Evolutionary conservation across 2,113 vertebrate genomes (phyloP), one percentile per base, ranked within the genome.

Genomic region (Leucopsar rothschildi): DNA sequence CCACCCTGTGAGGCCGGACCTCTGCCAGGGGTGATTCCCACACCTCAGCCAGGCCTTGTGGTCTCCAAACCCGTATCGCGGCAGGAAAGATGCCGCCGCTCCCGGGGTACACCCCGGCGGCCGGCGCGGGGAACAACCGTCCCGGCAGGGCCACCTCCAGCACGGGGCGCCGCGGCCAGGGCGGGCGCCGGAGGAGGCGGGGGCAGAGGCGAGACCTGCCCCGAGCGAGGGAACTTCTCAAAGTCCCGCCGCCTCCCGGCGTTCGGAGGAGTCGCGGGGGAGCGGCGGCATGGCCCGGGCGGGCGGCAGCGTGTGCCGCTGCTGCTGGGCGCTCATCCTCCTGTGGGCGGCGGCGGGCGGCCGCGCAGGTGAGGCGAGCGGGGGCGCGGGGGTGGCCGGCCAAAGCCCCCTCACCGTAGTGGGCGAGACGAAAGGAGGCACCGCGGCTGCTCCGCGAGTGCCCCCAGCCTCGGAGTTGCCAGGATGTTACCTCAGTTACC

Each of bases 331-430:
- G 31, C 89, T 97, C 37, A 61, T 95, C 25, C 79, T 98, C 27
- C 24, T 93, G 56, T 97, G 90, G 90, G 93, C 88, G 23, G 68
- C 6, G 31, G 77, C 45, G 42, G 81, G 33, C 47, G 82, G 79
- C 60, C 80, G 50, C 53, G 92, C 96, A 97, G 98, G 97, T 98
- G 97, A 98, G 97, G 37, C 29, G 3, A 35, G 24, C 4, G 10
- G 37, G 44, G 16, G 29, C 10, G 21, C 9, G 75, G 20, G 47
- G 37, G 25, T 19, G 35, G 55, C 10, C 15, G n/a, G 20, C 21
- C 28, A 7, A 9, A 56, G 27, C 15, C 15, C 12, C 16, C 8
- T 78, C 37, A 27, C 23, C 3, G n/a, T 10, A 40, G 24, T 13
- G 21, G 37, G 37, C 10, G 17, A 44, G 4, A 12, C 18, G 21